These are phyloP conservation scores for Phataginus tetradactyla DNA, from an alignment of 2,797 vertebrate species.

Conservation along the genomic window DNA sequence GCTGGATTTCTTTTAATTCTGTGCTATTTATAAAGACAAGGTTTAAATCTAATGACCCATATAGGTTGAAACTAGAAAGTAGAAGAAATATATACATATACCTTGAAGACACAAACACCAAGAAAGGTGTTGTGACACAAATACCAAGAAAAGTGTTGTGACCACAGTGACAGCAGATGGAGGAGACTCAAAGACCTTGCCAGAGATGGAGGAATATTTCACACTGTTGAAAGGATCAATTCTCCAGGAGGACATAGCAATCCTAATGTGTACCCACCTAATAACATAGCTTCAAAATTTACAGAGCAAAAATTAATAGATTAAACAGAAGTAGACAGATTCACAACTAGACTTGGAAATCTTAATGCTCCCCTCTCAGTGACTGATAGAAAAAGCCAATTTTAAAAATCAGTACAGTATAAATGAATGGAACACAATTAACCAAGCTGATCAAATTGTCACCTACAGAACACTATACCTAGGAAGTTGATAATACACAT, in stretches of 20 bases:
- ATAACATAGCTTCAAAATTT: background rate
- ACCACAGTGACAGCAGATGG: background rate
- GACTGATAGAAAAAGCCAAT: background rate
- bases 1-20: background rate
- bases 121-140: background rate
- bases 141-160: too few species aligned
- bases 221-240: background rate
- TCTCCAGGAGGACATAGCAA: background rate
- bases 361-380: background rate
- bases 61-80: background rate
- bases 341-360: background rate
- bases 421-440: background rate
- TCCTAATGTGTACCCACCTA: background rate
- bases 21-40: background rate
- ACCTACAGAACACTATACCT: background rate
- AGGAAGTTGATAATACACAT: background rate
- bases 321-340: background rate
- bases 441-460: background rate
- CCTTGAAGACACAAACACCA: background rate
- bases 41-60: background rate
- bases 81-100: background rate
- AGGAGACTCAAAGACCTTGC: background rate
- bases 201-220: background rate
- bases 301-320: background rate
- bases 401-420: background rate